Evolutionary conservation across 2,888 invertebrate species (phyloP).

Genomic region (Spicauda simplicius): DNA sequence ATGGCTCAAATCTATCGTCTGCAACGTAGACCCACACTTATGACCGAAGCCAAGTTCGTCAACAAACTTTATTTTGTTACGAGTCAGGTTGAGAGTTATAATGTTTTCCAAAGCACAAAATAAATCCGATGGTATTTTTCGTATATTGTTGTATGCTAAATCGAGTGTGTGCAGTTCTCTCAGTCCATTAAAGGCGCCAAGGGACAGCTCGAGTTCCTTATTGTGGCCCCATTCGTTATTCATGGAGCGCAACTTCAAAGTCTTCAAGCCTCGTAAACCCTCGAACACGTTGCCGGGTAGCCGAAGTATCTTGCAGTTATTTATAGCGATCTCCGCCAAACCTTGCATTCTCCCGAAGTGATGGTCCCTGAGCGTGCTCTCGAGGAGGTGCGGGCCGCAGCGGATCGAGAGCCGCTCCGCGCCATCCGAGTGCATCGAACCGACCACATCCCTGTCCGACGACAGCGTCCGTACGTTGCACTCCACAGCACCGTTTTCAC

Average conservation of each 20-base stretch:
- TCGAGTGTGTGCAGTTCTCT: constrained; percentile 91
- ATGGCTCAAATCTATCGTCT: constrained; percentile 91
- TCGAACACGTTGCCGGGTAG: constrained; percentile 92
- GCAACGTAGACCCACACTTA: constrained; percentile 88
- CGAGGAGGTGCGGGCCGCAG: constrained; percentile 86
- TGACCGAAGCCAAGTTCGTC: constrained; percentile 89
- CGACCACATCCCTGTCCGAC: constrained; percentile 87
- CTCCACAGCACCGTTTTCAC: constrained; percentile 70
- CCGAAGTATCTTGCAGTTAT: constrained; percentile 91
- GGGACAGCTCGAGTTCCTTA: constrained; percentile 89
- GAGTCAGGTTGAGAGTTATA: constrained; percentile 92
- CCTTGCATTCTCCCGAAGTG: constrained; percentile 90
- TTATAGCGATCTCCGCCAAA: constrained; percentile 90
- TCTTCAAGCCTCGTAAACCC: constrained; percentile 91
- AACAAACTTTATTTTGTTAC: constrained; percentile 92
- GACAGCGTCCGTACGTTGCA: constrained; percentile 90
- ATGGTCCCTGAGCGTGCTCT: constrained; percentile 90
- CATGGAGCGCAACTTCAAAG: constrained; percentile 90
- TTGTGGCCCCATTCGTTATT: constrained; percentile 91
- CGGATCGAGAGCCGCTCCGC: constrained; percentile 90
- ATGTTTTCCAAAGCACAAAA: constrained; percentile 93
- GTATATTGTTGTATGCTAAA: constrained; percentile 92
- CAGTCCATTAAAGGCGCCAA: constrained; percentile 90
- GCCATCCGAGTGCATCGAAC: constrained; percentile 87
- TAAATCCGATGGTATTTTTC: constrained; percentile 90